phyloP scores from a whole-genome alignment of 2,113 vertebrate genomes.

The Trinectes maculatus region DNA sequence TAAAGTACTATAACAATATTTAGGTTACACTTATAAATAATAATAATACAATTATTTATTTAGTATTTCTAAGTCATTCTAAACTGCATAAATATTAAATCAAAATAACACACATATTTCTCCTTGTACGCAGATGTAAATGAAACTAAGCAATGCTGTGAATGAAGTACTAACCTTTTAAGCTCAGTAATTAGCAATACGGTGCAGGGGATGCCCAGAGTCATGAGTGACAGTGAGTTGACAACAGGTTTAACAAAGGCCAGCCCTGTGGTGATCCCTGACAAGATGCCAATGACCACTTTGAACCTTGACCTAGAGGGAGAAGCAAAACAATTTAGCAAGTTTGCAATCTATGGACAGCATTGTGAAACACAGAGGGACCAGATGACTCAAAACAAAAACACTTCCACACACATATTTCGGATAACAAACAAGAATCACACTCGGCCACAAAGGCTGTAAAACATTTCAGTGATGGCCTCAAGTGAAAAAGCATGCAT shows the following conservation, averaged over 20 bases:
- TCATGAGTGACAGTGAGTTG: constrained; percentile 96
- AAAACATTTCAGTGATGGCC: constrained; percentile 1
- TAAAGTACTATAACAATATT: too few species aligned
- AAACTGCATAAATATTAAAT: too few species aligned
- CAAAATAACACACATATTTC: not conserved
- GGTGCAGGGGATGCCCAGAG: constrained; percentile 92
- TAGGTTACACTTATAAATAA: not conserved
- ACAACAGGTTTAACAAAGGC: constrained; percentile 96
- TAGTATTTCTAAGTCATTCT: too few species aligned
- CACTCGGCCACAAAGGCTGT: not conserved
- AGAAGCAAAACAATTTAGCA: constrained; percentile 22
- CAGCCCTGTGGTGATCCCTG: constrained; percentile 91
- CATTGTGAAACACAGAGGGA: constrained; percentile 5
- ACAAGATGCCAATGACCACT: constrained; percentile 90
- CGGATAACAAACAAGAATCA: constrained; percentile 6
- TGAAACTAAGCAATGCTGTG: not conserved
- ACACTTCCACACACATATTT: not conserved
- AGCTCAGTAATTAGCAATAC: constrained; percentile 91
- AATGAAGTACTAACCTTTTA: constrained; percentile 90
- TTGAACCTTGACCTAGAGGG: constrained; percentile 90
- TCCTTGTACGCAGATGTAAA: not conserved
- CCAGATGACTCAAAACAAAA: not conserved
- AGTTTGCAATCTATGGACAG: not conserved
- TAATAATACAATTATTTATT: too few species aligned
- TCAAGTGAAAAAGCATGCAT: constrained; percentile 26